Evolutionary conservation across 1,140 invertebrate genomes (phyloP), one percentile per base, ranked within the genome.

Genomic region (Drosophila bipectinata): DNA sequence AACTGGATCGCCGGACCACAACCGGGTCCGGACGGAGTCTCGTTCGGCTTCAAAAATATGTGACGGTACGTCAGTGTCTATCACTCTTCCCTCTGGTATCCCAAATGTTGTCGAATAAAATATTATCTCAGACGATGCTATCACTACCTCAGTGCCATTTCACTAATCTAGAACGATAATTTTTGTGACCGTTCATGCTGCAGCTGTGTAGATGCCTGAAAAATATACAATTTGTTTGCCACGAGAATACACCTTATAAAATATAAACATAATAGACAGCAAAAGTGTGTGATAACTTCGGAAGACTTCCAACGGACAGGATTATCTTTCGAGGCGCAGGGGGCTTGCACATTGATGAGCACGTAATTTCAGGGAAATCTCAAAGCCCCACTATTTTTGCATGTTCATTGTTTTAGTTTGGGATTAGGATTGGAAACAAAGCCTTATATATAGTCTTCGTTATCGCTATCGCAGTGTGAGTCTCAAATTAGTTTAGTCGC

Each of bases 181-280:
- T 58, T 41, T 41, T 30, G 32, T 48, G 60, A 44, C 41, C 34
- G 14, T 12, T 26, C 52, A 41, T 59, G 45, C 30, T 81, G 80
- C 80, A 76, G 68, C 72, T 72, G 80, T 72, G 41, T 41, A 24
- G 44, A 47, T 55, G 47, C 57, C 58, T 30, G 57, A 12, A 32
- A 62, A 52, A 79, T 84, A 68, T 84, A 79, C 49, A 48, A 53
- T 64, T 79, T 82, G 59, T 83, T 79, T 83, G 55, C 62, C 37
- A 56, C 28, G 26, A 24, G 14, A 14, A n/a, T 53, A 59, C 21
- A 24, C 32, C 32, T 7, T 52, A 67, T 51, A 64, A 79, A 79
- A 82, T 63, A 54, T 55, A 77, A 21, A 21, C 59, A 63, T 58
- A 72, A 67, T 66, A 61, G 59, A 71, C 57, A 64, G 63, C 56